Evolutionary conservation across 2,888 invertebrate species (phyloP), one percentile per base, ranked within the genome.

Genomic region (Dioctria rufipes): DNA sequence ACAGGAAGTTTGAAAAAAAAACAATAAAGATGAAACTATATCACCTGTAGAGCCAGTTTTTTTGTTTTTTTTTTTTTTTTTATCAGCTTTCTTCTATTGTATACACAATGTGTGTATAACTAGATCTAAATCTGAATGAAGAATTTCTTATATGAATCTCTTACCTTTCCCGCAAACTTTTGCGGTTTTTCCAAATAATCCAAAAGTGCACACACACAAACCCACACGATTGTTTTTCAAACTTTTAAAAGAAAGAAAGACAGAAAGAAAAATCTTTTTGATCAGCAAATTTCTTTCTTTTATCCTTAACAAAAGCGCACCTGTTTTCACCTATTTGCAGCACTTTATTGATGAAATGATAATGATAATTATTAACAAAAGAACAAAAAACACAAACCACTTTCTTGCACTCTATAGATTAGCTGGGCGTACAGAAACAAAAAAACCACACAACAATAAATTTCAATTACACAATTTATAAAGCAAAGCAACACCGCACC

Each of bases 241-340:
- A 49, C 40, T 69, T 25, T 37, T 43, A n/a, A 37, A 25, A 25
- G 51, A 69, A 69, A 69, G n/a, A 69, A 69, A 69, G 51, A 25
- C 2, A 25, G 25, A 25, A 25, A 25, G 25, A 25, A 25, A 25
- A 49, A 69, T 51, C 51, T 69, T 69, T 49, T 69, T 51, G 69
- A 69, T 49, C 49, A 69, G 25, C 37, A 51, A 69, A 54, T 69
- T 69, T 69, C 69, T 69, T 69, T 69, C 51, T 11, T 54, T 8
- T 42, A 9, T 42, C 42, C 11, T 9, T 40, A 11, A 51, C 51
- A 69, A 69, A 67, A 69, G 51, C 25, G 25, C 69, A 69, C 69
- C 51, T 69, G 54, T 69, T 69, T 69, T 69, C 69, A 69, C 69
- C 69, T 13, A 37, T 51, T 69, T 13, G 51, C 40, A 11, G 63